Conservation (phyloP, 1,140 invertebrate genomes). For the Aethina tumida region DNA sequence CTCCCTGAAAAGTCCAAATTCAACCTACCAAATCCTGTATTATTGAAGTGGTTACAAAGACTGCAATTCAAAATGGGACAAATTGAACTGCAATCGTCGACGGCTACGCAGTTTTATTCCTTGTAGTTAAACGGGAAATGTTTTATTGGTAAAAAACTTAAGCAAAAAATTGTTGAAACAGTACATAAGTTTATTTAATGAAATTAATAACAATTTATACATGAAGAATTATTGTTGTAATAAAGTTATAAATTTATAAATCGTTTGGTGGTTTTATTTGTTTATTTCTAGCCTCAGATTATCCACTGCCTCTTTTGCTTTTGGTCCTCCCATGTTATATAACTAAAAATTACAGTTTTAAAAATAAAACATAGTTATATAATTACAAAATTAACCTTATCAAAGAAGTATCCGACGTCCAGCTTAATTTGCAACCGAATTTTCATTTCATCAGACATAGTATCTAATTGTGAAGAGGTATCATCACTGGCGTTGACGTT, state of each 20-base stretch:
- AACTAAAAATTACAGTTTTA: constrained; percentile 15
- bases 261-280: too few species aligned
- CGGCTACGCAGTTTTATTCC: constrained; percentile 78
- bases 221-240: constrained; percentile 12
- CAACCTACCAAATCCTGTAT: constrained; percentile 37
- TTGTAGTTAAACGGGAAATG: constrained; percentile 43
- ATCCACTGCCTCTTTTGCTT: constrained; percentile 13
- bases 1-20: constrained; percentile 27
- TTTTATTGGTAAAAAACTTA: constrained; percentile 7
- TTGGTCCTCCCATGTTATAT: constrained; percentile 11
- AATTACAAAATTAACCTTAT: constrained; percentile 17
- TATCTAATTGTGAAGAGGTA: constrained; percentile 37
- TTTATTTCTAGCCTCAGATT: constrained; percentile 15
- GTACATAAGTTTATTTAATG: constrained; percentile 11
- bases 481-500: constrained; percentile 40
- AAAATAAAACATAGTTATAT: neutral
- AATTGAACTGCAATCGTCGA: constrained; percentile 92
- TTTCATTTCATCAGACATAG: constrained; percentile 79
- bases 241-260: constrained; percentile 8
- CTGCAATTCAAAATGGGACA: constrained; percentile 97
- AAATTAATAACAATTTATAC: constrained; percentile 9
- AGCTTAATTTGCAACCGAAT: constrained; percentile 81
- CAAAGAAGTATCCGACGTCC: constrained; percentile 52
- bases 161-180: constrained; percentile 10
- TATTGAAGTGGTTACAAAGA: constrained; percentile 82